Evolutionary conservation across 2,113 vertebrate genomes (phyloP), one percentile per base, ranked within the genome.

Genomic region (Ochotona curzoniae): DNA sequence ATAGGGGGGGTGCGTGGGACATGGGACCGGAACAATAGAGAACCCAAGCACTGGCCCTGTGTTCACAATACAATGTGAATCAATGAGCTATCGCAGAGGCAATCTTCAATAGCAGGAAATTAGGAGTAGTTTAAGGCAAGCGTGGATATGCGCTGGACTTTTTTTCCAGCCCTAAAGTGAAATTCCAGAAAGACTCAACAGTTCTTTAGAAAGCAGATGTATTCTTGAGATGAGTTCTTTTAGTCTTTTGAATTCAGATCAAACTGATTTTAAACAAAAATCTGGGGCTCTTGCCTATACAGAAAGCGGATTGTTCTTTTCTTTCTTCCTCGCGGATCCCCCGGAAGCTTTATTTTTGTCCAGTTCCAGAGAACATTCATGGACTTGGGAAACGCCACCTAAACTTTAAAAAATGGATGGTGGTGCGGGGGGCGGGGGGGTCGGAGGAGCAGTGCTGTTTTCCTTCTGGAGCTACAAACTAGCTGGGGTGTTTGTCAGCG

Each of bases 11-110:
- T 90, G 30, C 69, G 64, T 26, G 66, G 28, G 82, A 17, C 23
- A 71, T 51, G 69, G n/a, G 66, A 18, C 38, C 26, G 75, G 94
- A 91, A 96, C 95, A 96, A 96, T 90, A 88, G 89, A 69, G 91
- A 94, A 66, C 15, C 38, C 66, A 88, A 90, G 87, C 74, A 90
- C 64, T 95, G 54, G 47, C 30, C 76, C 9, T 44, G 21, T 81
- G 44, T 44, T 87, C 80, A 32, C 89, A 85, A 79, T 61, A 69
- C 30, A 83, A 51, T n/a, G 61, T 49, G 26, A 96, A 96, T 95
- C 89, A 80, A 64, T 95, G 95, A 94, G 83, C 95, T 96, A 95
- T 93, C 89, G 95, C 21, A 94, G 87, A 96, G 74, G 17, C 70
- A 66, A n/a, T 92, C 93, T 44, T 7, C 1, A 79, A 92, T 73